Evolutionary conservation across 2,113 vertebrate species (phyloP).

Genomic region (Parotia lawesii): DNA sequence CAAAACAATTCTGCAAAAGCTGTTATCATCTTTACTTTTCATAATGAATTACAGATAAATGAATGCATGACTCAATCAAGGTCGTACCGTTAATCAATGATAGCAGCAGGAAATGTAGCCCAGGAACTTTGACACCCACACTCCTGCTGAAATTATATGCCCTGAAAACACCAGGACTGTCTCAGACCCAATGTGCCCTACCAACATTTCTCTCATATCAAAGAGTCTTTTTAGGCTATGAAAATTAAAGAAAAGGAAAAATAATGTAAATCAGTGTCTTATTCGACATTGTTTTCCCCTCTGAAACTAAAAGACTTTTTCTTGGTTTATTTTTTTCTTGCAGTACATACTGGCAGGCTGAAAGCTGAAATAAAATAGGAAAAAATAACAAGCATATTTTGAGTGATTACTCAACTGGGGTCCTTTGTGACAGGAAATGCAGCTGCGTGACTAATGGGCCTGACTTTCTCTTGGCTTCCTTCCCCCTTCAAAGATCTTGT

Average conservation of each 20-base stretch:
- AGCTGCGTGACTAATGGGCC: constrained; percentile 78
- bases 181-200: not conserved
- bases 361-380: constrained; percentile 67
- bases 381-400: constrained; percentile 78
- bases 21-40: not conserved
- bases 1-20: not conserved
- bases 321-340: constrained; percentile 41
- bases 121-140: not conserved
- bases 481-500: constrained; percentile 76
- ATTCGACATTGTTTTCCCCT: constrained; percentile 45
- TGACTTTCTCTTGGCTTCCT: constrained; percentile 80
- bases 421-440: constrained; percentile 79
- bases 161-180: not conserved
- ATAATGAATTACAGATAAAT: not conserved
- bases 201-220: not conserved
- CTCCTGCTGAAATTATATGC: not conserved
- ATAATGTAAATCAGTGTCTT: constrained; percentile 5
- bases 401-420: constrained; percentile 76
- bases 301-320: not conserved
- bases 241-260: constrained; percentile 30
- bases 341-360: constrained; percentile 70
- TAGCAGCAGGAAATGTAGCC: not conserved
- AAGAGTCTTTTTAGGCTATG: not conserved
- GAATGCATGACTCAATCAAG: not conserved
- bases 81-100: not conserved